Base-by-base conservation (phyloP, 2,888 invertebrate species). In the Adelphocoris suturalis region DNA sequence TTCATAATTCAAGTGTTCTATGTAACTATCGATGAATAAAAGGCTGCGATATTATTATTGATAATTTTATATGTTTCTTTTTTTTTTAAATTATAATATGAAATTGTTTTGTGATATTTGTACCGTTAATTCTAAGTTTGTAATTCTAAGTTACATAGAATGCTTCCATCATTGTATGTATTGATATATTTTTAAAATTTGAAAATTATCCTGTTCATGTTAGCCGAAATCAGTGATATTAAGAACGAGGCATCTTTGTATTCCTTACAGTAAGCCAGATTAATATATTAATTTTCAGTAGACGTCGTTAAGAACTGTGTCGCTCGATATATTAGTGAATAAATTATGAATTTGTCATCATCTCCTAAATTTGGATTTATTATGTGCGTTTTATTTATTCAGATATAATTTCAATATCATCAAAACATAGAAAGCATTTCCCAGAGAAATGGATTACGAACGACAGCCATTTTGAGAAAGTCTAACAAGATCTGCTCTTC, bases 71-170 rank as follows among this genome's bases (percentile, higher is more conserved):
- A 61, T 19, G 9, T 9, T 61, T 61, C 9, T 61, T n/a, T 19
- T 19, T 61, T 19, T 19, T 13, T 13, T 4, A 13, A 61, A 3
- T 3, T 61, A 19, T 61, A 19, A 1, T 19, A 13, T 28, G 27
- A 16, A 28, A 28, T 16, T 78, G 27, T 47, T 28, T 80, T 37
- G 37, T 80, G 78, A 80, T 80, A 80, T 47, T 28, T 78, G 13
- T 37, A 80, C 37, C 37, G 7, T 37, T 4, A 19, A 80, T 13
- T 0, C n/a, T 37, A 80, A 7, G 37, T 80, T 19, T 37, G 78
- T 80, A 19, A 19, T 80, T 80, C 16, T 47, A 37, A 80, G 78
- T 80, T 80, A 46, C 78, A 80, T 80, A 80, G 78, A 80, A 80
- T 80, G 78, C 78, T n/a, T 28, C 19, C 28, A 80, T 47, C 16